Base-by-base conservation (phyloP, 2,797 vertebrate genomes). In the Decapterus maruadsi region DNA sequence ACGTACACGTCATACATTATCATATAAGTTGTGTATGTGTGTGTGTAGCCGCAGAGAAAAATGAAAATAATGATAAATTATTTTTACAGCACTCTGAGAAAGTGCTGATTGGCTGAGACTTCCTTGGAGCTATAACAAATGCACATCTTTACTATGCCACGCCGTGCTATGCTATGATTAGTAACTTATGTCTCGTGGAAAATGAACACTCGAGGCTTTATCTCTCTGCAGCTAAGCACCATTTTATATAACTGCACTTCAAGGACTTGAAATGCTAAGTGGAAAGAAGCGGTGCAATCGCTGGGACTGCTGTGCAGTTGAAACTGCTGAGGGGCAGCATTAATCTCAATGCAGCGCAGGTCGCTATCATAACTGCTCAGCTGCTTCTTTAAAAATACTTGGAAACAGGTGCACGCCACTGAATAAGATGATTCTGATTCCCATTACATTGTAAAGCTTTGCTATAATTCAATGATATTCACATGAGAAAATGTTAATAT, bases 271-370 rank as follows among this genome's bases (percentile, higher is more conserved):
- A 7, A 61, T 77, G 46, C 59, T 26, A 69, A 65, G 29, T 67
- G 64, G 26, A 64, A 63, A 50, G 26, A 68, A 45, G 60, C 22
- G 43, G 55, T 42, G 31, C 67, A 53, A 61, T 54, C 51, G 40
- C 57, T 36, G 29, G 45, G 8, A 69, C 78, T 42, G 48, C 45
- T 67, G 2, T 55, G 43, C 22, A 48, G 46, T 65, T 71, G 50
- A 6, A 72, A 65, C 58, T 62, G 55, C 19, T 65, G 29, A 67
- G 58, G 12, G 17, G 69, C 59, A 69, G 48, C 7, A 43, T 74
- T 68, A 45, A 68, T 34, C 66, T 56, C 55, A 72, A 0, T 66
- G 38, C 48, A 65, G 10, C 20, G 2, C 43, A 59, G 38, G 13
- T 43, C 20, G 43, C 48, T 26, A 1, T 3, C 13, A 40, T 20